These are phyloP conservation scores for Marmota flaviventris DNA, from an alignment of 2,113 vertebrate genomes.

Conservation along the genomic window DNA sequence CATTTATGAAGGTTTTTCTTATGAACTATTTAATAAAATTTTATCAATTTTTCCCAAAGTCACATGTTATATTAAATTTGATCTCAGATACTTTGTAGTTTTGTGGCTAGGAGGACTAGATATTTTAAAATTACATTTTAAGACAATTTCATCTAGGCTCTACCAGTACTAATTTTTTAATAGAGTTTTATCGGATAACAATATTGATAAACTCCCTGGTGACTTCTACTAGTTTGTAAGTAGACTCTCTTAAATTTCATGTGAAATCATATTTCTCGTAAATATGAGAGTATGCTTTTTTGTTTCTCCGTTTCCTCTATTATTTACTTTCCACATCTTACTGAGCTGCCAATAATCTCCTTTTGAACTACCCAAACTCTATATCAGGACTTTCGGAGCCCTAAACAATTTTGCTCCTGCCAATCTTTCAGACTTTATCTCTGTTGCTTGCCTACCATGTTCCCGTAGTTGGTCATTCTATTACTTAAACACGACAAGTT, in stretches of 20 bases:
- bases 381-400: neutral
- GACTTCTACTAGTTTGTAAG: neutral
- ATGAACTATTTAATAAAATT: neutral
- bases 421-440: neutral
- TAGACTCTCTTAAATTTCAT: neutral
- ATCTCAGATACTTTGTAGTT: neutral
- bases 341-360: neutral
- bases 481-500: neutral
- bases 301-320: neutral
- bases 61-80: neutral
- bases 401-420: neutral
- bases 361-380: neutral
- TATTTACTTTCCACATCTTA: neutral
- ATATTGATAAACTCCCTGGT: neutral
- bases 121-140: slow-evolving; percentile 16
- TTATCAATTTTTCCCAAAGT: slow-evolving; percentile 8
- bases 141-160: neutral
- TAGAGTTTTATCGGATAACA: neutral
- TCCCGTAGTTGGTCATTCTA: neutral
- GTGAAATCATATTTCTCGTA: neutral
- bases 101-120: neutral
- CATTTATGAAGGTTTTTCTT: neutral
- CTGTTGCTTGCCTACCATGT: neutral
- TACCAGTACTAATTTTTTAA: neutral
- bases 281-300: neutral